Base-by-base conservation (phyloP, 2,797 vertebrate genomes). In the Gymnoscopelus microlampas region DNA sequence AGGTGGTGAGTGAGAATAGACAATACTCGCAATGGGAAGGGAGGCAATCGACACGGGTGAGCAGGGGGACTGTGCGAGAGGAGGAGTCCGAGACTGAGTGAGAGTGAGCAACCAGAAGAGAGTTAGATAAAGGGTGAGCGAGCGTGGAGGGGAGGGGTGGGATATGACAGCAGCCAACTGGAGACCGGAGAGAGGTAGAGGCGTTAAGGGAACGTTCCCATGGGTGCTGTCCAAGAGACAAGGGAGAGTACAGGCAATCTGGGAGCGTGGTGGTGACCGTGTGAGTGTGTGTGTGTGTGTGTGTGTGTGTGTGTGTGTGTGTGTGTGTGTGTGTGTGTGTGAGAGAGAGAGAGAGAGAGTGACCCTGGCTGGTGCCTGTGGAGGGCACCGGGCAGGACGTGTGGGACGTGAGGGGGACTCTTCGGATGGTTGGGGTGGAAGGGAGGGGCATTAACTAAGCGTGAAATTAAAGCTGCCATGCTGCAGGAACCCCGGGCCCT, bases 381-480 rank as follows among this genome's bases (percentile, higher is more conserved):
- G 86, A 88, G 88, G 90, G 86, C 87, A 85, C 75, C 63, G 51
- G 72, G 64, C 84, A 74, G 82, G 83, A 86, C 78, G 58, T 73
- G 76, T 76, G 55, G 87, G 88, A 86, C 79, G 68, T 44, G 39
- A 44, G 2, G 39, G 9, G 39, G 39, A 10, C 39, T 44, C 39
- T 44, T 44, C 9, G 39, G 39, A 44, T 3, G 39, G 39, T 44
- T 44, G 39, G 39, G 39, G 8, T 39, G 39, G 39, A 6, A 8
- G 5, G 39, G 39, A 6, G 39, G 86, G 86, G 88, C 90, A 93
- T 93, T 93, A 94, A 93, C 92, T 93, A 93, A 93, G 90, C 92
- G 88, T 94, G 92, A 94, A 94, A 94, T 94, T 92, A 94, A 92
- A 93, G 87, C 86, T 85, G 88, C 82, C 75, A 79, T 81, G 82